Conservation (phyloP, 2,888 invertebrate species). For the Orthosia gothica region DNA sequence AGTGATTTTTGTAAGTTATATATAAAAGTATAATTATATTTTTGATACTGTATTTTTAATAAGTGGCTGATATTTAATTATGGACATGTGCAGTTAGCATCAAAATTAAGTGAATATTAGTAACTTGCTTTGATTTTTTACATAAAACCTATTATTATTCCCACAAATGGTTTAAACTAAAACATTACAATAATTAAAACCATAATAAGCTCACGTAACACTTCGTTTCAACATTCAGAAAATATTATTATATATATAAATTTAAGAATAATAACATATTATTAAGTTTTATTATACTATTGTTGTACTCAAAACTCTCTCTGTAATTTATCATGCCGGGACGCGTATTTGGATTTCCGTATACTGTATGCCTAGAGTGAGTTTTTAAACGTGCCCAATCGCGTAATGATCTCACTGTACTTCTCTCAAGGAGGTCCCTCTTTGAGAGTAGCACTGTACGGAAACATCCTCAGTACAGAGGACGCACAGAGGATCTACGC, state of each 20-base stretch:
- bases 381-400: too few species aligned
- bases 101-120: not conserved
- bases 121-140: not conserved
- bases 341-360: too few species aligned
- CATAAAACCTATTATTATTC: not conserved
- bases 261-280: slow-evolving; percentile 16
- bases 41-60: too few species aligned
- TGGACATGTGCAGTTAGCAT: slow-evolving; percentile 12
- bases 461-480: too few species aligned
- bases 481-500: too few species aligned
- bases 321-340: slow-evolving; percentile 12
- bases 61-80: too few species aligned
- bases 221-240: slow-evolving; percentile 14
- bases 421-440: too few species aligned
- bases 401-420: too few species aligned
- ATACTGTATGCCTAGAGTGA: too few species aligned
- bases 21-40: too few species aligned
- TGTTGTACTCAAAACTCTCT: slow-evolving; percentile 18
- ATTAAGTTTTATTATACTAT: slow-evolving; percentile 26
- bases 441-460: too few species aligned
- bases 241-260: slow-evolving; percentile 33
- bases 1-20: too few species aligned
- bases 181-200: not conserved
- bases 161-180: not conserved
- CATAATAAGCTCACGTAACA: slow-evolving; percentile 18